Conservation (phyloP, 1,140 invertebrate species). For the Orius laevigatus region DNA sequence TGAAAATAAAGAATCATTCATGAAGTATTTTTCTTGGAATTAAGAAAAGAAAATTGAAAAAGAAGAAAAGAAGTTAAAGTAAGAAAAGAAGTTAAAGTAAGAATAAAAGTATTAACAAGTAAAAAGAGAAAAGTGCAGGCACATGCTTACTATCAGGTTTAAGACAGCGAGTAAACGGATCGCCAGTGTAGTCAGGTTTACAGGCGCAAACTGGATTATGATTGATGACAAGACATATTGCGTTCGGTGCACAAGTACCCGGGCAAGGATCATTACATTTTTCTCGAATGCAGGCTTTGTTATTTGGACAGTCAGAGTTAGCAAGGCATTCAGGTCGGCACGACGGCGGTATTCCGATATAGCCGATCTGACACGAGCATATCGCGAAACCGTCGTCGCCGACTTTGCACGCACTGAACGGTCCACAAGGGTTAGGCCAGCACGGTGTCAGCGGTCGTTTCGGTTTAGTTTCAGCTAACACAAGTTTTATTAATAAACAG, state of each 20-base stretch:
- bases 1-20: neutral
- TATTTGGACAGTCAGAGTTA: conserved; percentile 40
- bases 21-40: neutral
- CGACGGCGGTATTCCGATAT: conserved; percentile 38
- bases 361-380: conserved; percentile 43
- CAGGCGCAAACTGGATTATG: conserved; percentile 48
- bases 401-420: conserved; percentile 42
- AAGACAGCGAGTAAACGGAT: conserved; percentile 45
- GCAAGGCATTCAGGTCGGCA: conserved; percentile 43
- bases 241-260: conserved; percentile 39
- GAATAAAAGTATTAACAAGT: neutral
- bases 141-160: conserved; percentile 19
- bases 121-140: conserved; percentile 2
- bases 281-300: conserved; percentile 40
- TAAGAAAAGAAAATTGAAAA: neutral
- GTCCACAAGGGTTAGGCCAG: conserved; percentile 43
- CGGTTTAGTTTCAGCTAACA: conserved; percentile 6
- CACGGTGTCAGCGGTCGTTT: conserved; percentile 32
- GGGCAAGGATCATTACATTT: conserved; percentile 45
- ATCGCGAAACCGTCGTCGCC: conserved; percentile 33
- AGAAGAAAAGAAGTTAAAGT: conserved; percentile 7
- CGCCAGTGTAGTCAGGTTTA: conserved; percentile 38
- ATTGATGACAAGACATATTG: conserved; percentile 43
- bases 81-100: conserved; percentile 2
- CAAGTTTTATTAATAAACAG: neutral